Percentiles rank a stretch among this genome's conserved stretches.
Conservation (phyloP, 1,140 invertebrate genomes). For the Brachionus koreanus region DNA sequence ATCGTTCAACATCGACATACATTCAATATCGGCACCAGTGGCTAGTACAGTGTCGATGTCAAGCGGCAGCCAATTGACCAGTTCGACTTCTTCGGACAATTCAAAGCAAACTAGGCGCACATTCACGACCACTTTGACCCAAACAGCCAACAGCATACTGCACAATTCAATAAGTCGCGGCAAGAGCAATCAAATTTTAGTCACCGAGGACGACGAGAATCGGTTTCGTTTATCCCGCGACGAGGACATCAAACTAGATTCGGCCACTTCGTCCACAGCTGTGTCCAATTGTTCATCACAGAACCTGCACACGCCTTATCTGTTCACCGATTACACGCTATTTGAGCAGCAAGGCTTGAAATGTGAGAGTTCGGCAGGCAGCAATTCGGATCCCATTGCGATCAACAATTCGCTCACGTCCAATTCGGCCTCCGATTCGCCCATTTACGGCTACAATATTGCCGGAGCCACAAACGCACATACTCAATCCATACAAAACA, state of each 20-base stretch:
- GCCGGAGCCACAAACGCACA: slow-evolving; percentile 7
- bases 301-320: not conserved
- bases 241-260: not conserved
- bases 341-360: slow-evolving; percentile 20
- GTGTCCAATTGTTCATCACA: slow-evolving; percentile 30
- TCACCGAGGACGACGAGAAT: slow-evolving; percentile 14
- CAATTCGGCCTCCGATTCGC: slow-evolving; percentile 24
- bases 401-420: slow-evolving; percentile 34
- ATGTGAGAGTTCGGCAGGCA: not conserved
- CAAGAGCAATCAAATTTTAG: slow-evolving; percentile 25
- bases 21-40: slow-evolving; percentile 37
- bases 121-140: not conserved
- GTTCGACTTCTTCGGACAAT: not conserved
- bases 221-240: not conserved
- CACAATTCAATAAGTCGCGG: not conserved
- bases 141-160: slow-evolving; percentile 1
- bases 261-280: slow-evolving; percentile 8
- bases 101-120: slow-evolving; percentile 8
- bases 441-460: slow-evolving; percentile 41
- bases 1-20: slow-evolving; percentile 18
- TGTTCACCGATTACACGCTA: not conserved
- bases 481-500: not conserved
- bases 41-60: slow-evolving; percentile 26
- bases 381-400: slow-evolving; percentile 35
- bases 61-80: not conserved